Base-by-base conservation (phyloP, 2,113 vertebrate genomes). In the Phalacrocorax brasilianus region DNA sequence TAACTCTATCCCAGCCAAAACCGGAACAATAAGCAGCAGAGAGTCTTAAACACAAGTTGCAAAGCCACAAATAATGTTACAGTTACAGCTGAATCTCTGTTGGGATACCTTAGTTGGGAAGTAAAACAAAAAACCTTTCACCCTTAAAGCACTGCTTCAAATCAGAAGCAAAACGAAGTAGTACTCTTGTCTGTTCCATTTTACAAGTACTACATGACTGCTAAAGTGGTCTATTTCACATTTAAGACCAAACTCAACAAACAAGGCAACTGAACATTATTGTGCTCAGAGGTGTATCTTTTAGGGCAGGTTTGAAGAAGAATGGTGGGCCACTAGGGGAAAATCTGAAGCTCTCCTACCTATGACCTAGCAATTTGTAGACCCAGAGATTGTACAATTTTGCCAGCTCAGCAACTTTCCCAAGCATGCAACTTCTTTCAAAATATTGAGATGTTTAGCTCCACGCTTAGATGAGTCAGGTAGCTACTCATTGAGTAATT, bases 111-210 rank as follows among this genome's bases (percentile, higher is more conserved):
- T 42, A 38, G 35, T 1, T 33, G 28, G 32, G 32, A 78, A 84
- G 28, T 40, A 81, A 72, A 52, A 74, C 14, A 62, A 50, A 94
- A 89, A 86, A 12, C 14, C 33, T 53, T 53, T 78, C 71, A 70
- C 26, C 72, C 49, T 68, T 75, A 71, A 61, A 93, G 8, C 27
- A 8, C 12, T 58, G 23, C 42, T 87, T 71, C 35, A 79, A 92
- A 84, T 65, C 44, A 85, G 33, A 92, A 84, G 76, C 52, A 86
- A 80, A 92, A 44, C 40, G 80, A 93, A 77, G 44, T 85, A 91
- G 72, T 61, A 67, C 7, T 45, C 24, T 77, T 89, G 35, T 59
- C 53, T 47, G 27, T 93, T 90, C 42, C 24, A 14, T 77, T 96
- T 91, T 68, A 56, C 1, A 0, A 77, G 30, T 85, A 7, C 7